Evolutionary conservation across 2,888 invertebrate genomes (phyloP).

Genomic region (Chloroclystis v-ata): DNA sequence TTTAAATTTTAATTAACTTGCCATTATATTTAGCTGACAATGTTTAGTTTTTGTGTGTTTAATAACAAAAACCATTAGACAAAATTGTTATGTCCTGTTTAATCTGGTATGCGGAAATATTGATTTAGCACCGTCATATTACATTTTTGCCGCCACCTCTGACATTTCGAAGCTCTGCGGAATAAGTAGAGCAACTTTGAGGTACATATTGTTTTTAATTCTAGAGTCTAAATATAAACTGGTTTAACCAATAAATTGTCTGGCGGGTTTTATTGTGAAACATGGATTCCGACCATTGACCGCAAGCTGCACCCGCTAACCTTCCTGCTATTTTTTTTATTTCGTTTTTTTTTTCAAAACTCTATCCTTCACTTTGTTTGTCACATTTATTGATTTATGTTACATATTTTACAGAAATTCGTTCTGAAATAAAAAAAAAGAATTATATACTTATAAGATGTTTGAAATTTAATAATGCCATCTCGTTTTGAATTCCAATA

Average conservation of each 20-base stretch:
- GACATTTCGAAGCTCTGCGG: constrained; percentile 14
- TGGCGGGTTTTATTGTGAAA: background rate
- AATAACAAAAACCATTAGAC: background rate
- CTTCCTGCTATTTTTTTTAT: constrained; percentile 9
- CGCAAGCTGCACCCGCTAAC: constrained; percentile 2
- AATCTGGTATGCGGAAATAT: constrained; percentile 11
- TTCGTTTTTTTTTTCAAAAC: background rate
- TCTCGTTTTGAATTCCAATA: constrained; percentile 3
- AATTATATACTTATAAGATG: no score
- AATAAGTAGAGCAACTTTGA: constrained; percentile 14
- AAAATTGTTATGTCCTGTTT: background rate
- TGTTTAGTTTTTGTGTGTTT: no score
- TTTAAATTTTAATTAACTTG: no score
- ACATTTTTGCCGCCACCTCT: constrained; percentile 8
- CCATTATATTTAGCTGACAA: background rate
- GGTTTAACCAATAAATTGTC: constrained; percentile 10
- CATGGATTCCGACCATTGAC: constrained; percentile 5
- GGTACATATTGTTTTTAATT: background rate
- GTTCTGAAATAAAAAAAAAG: no score
- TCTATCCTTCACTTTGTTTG: background rate
- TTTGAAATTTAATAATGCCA: no score
- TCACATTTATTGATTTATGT: background rate
- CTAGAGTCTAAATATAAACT: constrained; percentile 6
- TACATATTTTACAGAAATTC: no score
- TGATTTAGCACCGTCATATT: background rate